These are phyloP conservation scores for Diadophis punctatus DNA, from an alignment of 2,113 vertebrate genomes.

Conservation along the genomic window DNA sequence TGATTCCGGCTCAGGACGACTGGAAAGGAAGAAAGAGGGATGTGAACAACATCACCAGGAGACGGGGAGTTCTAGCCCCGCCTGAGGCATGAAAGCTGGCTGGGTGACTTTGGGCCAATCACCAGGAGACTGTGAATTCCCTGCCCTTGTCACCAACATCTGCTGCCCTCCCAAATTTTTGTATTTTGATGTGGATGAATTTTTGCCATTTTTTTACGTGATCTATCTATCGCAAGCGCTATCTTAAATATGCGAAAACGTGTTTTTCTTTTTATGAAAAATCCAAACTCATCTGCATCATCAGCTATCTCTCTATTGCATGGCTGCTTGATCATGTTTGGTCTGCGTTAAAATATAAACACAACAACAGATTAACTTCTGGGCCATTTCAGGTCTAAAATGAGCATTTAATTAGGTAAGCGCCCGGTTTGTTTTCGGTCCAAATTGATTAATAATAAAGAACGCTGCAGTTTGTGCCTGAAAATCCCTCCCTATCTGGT, in stretches of 20 bases:
- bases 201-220: background rate
- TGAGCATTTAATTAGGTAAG: background rate
- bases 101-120: too few relatives aligned
- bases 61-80: too few relatives aligned
- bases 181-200: background rate
- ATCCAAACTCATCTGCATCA: background rate
- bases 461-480: background rate
- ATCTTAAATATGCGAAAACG: background rate
- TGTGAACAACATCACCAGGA: too few relatives aligned
- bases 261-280: background rate
- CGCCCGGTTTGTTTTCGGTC: background rate
- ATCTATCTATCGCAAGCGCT: background rate
- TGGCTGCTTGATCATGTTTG: background rate
- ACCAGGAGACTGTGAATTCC: too few relatives aligned
- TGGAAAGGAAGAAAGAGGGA: background rate
- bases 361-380: background rate
- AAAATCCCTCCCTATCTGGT: background rate
- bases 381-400: background rate
- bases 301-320: background rate
- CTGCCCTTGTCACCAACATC: too few relatives aligned
- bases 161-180: background rate
- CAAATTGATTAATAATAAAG: slow-evolving; percentile 1
- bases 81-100: too few relatives aligned
- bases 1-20: slow-evolving; percentile 74
- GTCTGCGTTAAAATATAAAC: background rate